Conservation (phyloP, 2,797 vertebrate species). For the Valencia hispanica region DNA sequence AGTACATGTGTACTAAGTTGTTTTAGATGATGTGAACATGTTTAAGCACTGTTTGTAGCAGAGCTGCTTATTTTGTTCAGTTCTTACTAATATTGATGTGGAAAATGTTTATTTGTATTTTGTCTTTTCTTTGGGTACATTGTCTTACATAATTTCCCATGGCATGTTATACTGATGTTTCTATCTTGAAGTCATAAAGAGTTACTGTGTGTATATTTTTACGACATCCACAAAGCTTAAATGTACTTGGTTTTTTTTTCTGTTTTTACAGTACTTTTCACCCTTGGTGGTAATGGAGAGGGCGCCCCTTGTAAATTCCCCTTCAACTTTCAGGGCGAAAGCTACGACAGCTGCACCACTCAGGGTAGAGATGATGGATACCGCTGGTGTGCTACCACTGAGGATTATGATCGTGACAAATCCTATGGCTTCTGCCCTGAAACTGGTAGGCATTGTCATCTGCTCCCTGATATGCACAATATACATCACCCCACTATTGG, state of each 20-base stretch:
- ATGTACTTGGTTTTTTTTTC: slow-evolving; percentile 1
- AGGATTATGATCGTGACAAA: slow-evolving; percentile 92
- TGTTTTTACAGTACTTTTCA: slow-evolving; percentile 88
- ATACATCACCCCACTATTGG: neutral
- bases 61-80: slow-evolving; percentile 23
- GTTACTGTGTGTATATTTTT: neutral
- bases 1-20: slow-evolving; percentile 58
- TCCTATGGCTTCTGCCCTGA: slow-evolving; percentile 96
- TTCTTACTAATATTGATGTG: slow-evolving; percentile 1
- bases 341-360: slow-evolving; percentile 91
- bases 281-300: slow-evolving; percentile 91
- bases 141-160: slow-evolving; percentile 1
- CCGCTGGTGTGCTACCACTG: slow-evolving; percentile 96
- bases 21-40: slow-evolving; percentile 51
- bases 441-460: slow-evolving; percentile 82
- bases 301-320: slow-evolving; percentile 96
- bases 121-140: neutral
- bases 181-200: neutral
- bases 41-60: slow-evolving; percentile 27
- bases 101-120: slow-evolving; percentile 1
- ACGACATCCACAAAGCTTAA: neutral
- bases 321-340: slow-evolving; percentile 91
- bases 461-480: neutral
- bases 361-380: slow-evolving; percentile 93
- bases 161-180: neutral